These are phyloP conservation scores for Hippocampus abdominalis DNA, from an alignment of 2,113 vertebrate genomes.

Conservation along the genomic window DNA sequence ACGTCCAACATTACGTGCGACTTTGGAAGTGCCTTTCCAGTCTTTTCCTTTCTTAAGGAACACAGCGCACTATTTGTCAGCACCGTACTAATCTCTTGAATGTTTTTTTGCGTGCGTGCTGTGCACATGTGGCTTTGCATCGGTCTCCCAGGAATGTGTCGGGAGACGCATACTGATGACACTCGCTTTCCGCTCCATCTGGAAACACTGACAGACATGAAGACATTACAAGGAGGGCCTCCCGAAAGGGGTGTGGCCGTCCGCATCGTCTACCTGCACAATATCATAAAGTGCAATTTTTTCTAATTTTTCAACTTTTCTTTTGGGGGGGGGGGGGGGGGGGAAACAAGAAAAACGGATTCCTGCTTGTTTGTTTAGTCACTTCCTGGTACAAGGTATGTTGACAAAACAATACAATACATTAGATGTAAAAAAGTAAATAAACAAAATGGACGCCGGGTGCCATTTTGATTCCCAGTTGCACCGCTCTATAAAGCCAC, in stretches of 20 bases:
- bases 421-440: too few species aligned
- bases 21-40: slow-evolving; percentile 8
- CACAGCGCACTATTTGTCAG: too few species aligned
- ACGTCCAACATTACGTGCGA: slow-evolving; percentile 31
- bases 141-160: slow-evolving; percentile 4
- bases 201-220: slow-evolving; percentile 14
- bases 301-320: too few species aligned
- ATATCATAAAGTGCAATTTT: too few species aligned
- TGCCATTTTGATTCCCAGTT: too few species aligned
- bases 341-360: too few species aligned
- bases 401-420: too few species aligned
- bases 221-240: slow-evolving; percentile 3
- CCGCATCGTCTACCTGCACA: neutral
- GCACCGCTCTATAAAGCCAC: neutral
- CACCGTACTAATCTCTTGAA: neutral
- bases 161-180: slow-evolving; percentile 7
- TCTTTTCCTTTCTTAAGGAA: neutral
- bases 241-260: slow-evolving; percentile 1
- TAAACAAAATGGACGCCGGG: too few species aligned
- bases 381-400: too few species aligned
- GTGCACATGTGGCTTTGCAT: slow-evolving; percentile 16
- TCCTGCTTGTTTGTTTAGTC: too few species aligned
- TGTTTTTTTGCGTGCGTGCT: slow-evolving; percentile 23
- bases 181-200: slow-evolving; percentile 16
- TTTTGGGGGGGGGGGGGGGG: too few species aligned